Evolutionary conservation across 2,113 vertebrate genomes (phyloP).

Genomic region (Microcebus lehilahytsara): DNA sequence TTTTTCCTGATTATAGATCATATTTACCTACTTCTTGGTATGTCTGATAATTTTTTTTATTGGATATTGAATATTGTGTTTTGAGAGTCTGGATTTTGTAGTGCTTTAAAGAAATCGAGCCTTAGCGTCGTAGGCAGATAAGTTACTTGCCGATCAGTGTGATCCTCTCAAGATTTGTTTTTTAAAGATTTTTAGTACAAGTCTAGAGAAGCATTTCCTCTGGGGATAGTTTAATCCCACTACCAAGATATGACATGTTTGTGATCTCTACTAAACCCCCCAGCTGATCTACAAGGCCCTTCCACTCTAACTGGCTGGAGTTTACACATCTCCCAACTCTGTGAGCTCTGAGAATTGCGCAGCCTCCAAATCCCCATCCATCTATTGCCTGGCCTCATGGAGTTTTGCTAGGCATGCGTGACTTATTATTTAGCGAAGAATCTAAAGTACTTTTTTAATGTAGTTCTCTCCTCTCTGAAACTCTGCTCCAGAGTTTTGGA

Average conservation of each 20-base stretch:
- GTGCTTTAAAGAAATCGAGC: not conserved
- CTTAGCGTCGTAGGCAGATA: not conserved
- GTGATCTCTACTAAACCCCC: not conserved
- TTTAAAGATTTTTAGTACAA: not conserved
- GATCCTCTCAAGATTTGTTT: not conserved
- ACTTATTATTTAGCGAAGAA: not conserved
- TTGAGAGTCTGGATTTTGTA: not conserved
- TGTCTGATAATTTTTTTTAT: not conserved
- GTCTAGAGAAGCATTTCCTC: not conserved
- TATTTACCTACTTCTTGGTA: not conserved
- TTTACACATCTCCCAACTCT: not conserved
- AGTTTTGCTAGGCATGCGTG: not conserved
- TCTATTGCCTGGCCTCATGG: not conserved
- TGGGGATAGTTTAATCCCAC: not conserved
- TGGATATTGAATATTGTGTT: not conserved
- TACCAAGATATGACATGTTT: not conserved
- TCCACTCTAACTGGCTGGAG: not conserved
- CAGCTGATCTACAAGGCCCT: not conserved
- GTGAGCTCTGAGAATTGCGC: not conserved
- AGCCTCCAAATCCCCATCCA: not conserved
- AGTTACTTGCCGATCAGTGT: not conserved
- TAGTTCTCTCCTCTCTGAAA: not conserved
- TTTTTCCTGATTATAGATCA: not conserved
- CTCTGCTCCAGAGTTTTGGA: not conserved
- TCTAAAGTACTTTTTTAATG: not conserved